A percentile compares a stretch with the other conserved stretches of the same genome.
Evolutionary conservation across 1,140 invertebrate species (phyloP).

Genomic region (Metaphire vulgaris): DNA sequence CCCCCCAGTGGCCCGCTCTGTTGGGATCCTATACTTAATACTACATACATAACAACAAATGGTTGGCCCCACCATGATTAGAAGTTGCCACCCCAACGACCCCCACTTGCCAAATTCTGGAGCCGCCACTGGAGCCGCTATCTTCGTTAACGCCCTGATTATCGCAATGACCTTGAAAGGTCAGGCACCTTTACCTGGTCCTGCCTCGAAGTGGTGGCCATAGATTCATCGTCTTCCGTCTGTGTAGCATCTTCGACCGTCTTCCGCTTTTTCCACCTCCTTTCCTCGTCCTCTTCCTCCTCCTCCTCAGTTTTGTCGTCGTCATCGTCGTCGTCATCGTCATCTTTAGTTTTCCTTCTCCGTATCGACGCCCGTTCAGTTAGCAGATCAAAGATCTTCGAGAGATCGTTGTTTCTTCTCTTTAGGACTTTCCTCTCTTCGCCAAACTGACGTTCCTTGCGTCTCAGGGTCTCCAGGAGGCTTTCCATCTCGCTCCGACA

Average conservation of each 20-base stretch:
- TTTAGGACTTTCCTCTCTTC: conserved; percentile 19
- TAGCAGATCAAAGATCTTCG: conserved; percentile 18
- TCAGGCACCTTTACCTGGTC: too few species aligned
- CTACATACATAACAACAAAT: too few species aligned
- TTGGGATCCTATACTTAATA: too few species aligned
- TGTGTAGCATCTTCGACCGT: neutral
- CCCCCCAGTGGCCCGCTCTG: too few species aligned
- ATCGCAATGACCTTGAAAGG: too few species aligned
- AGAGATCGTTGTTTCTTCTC: conserved; percentile 11
- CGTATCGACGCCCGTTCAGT: neutral
- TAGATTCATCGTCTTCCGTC: neutral
- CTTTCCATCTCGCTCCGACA: conserved; percentile 5
- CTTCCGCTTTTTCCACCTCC: neutral
- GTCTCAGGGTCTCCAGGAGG: conserved; percentile 10
- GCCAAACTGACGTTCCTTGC: conserved; percentile 14
- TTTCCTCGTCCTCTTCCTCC: neutral
- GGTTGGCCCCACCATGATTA: too few species aligned
- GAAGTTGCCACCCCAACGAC: too few species aligned
- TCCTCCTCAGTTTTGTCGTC: neutral
- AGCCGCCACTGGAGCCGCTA: too few species aligned
- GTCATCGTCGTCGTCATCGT: neutral
- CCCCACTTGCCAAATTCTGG: too few species aligned
- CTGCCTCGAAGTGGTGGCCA: neutral
- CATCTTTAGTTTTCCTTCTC: neutral
- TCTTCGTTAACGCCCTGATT: too few species aligned